phyloP scores from a whole-genome alignment of 2,888 invertebrate species.

The Cryptocephalus primarius region DNA sequence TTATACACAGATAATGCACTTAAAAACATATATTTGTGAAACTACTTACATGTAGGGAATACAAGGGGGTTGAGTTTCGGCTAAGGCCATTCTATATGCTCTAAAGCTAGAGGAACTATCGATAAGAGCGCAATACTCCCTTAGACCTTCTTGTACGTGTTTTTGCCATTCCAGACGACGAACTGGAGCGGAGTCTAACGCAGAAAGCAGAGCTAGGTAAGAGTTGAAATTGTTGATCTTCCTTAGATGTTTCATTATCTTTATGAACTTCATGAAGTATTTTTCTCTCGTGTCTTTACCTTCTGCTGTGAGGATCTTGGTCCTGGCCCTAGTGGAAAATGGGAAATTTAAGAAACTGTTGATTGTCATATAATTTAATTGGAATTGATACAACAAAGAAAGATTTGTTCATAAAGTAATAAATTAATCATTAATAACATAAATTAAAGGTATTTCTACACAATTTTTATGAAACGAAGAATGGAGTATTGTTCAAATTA shows the following conservation, averaged over 20 bases:
- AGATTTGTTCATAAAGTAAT: neutral
- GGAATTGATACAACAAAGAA: neutral
- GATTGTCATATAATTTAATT: neutral
- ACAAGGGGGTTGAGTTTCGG: conserved; percentile 93
- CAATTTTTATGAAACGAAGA: too few relatives aligned
- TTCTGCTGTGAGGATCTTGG: conserved; percentile 85
- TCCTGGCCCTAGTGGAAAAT: conserved; percentile 56
- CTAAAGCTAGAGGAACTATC: conserved; percentile 97
- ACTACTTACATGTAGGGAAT: conserved; percentile 93
- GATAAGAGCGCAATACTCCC: conserved; percentile 91
- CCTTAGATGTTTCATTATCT: conserved; percentile 95
- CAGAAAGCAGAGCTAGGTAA: conserved; percentile 90
- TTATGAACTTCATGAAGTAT: conserved; percentile 90
- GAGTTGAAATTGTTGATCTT: conserved; percentile 99
- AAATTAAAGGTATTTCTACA: too few relatives aligned
- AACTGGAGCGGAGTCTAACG: conserved; percentile 92
- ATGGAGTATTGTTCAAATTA: too few relatives aligned
- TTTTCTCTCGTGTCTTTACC: conserved; percentile 86
- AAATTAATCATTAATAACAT: neutral
- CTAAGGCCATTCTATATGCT: conserved; percentile 88
- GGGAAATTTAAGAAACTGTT: conserved; percentile 6
- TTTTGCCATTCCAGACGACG: conserved; percentile 88
- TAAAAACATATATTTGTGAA: too few relatives aligned
- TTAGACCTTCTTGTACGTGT: conserved; percentile 80
- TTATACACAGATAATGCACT: too few relatives aligned